Base-by-base conservation (phyloP, 2,888 invertebrate species). In the Parnassius orleans region DNA sequence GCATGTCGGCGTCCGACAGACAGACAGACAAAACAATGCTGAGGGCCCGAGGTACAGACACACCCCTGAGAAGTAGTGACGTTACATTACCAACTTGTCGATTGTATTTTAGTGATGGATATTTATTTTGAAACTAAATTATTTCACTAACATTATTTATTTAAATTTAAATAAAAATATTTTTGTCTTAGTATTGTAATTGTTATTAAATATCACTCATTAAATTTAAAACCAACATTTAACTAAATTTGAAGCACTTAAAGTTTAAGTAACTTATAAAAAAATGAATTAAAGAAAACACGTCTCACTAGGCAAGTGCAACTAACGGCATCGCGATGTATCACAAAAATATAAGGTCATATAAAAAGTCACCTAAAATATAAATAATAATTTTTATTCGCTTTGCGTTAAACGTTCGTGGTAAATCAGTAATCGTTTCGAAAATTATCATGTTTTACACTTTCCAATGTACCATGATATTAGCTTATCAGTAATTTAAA, bases 21-120 rank as follows among this genome's bases (percentile, higher is more conserved):
- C 84, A 78, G 84, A 85, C 87, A 78, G 83, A 87, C 90, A 84
- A 87, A 87, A 91, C 90, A 91, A 91, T 90, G 87, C 87, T 71
- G 70, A 69, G 66, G 80, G 83, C 88, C 79, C 76, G 80, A 76
- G 87, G 87, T 79, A 72, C 80, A 71, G 89, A 84, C 90, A 90
- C 90, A 85, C 89, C 89, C 87, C 81, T 78, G 72, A 75, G 79
- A 76, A 68, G 66, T 78, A 81, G 81, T 79, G 82, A 77, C 74
- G 83, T 63, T 68, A 60, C 64, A 60, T 44, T 60, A 53, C 55
- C 52, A 50, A 51, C 42, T 69, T 71, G 69, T 77, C 78, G 78
- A 73, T 74, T 58, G 47, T 47, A 57, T 56, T 66, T 68, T 84
- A 86, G 83, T 76, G 87, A 78, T 81, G 86, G 56, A 24, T 24